Evolutionary conservation across 2,113 vertebrate genomes (phyloP).

Genomic region (Kryptolebias marmoratus): DNA sequence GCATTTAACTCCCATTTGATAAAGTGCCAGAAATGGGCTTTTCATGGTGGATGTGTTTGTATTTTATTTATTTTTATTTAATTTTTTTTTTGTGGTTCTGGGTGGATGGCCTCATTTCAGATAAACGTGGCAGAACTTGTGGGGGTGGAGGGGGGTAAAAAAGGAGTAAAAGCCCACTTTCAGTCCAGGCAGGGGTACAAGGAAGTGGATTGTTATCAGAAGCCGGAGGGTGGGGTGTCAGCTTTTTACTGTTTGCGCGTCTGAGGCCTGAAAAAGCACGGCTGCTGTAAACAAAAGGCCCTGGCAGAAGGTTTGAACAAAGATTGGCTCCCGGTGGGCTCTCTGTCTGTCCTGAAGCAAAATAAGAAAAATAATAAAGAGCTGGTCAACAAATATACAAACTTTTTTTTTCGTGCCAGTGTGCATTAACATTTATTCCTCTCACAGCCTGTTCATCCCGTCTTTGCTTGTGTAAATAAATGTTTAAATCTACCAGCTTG

Average conservation of each 20-base stretch:
- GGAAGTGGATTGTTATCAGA: conserved; percentile 37
- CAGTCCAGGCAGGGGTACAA: conserved; percentile 2
- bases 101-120: background rate
- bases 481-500: background rate
- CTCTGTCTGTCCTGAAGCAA: conserved; percentile 1
- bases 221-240: conserved; percentile 23
- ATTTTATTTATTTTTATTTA: background rate
- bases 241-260: conserved; percentile 39
- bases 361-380: background rate
- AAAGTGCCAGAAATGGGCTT: conserved; percentile 14
- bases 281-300: conserved; percentile 57
- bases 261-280: conserved; percentile 24
- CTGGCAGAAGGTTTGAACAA: conserved; percentile 16
- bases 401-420: background rate
- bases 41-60: background rate
- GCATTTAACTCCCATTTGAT: conserved; percentile 34
- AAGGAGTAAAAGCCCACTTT: conserved; percentile 36
- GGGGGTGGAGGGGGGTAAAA: background rate
- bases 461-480: background rate
- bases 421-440: background rate
- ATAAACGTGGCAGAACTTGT: conserved; percentile 3
- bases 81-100: background rate
- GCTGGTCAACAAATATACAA: background rate
- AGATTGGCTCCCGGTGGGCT: conserved; percentile 15
- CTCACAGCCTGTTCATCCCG: too few relatives aligned